Base-by-base conservation (phyloP, 2,888 invertebrate genomes). In the Mesorhabditis belari region DNA sequence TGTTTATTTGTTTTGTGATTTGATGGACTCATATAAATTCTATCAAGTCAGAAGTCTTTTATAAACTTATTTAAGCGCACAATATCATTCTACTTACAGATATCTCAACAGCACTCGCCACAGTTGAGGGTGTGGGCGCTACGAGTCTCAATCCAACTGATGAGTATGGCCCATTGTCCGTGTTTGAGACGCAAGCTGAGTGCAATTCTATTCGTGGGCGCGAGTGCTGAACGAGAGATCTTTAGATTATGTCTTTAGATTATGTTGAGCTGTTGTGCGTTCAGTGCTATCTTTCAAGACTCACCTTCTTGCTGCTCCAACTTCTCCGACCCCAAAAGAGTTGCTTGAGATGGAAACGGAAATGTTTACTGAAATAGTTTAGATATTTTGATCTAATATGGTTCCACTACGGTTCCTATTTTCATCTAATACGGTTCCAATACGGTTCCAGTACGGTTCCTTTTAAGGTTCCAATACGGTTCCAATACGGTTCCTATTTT, bases 331-430 rank as follows among this genome's bases (percentile, higher is more conserved):
- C 12, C 44, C 44, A 35, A 9, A 35, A 17, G 44, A 35, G 44
- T 17, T 69, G 49, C 49, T 61, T 54, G 66, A 69, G 69, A 24
- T 71, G 68, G 26, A 55, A 53, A 9, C 71, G 68, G 62, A 69
- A 71, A 26, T 69, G 71, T 26, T 69, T 67, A 56, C 69, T 68
- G 57, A 53, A 58, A 55, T 17, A 24, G 28, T n/a, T 29, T n/a
- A 49, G 44, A 0, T 19, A n/a, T n/a, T n/a, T n/a, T n/a, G n/a
- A n/a, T n/a, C n/a, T n/a, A n/a, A n/a, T n/a, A n/a, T n/a, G n/a
- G n/a, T n/a, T n/a, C n/a, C n/a, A n/a, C n/a, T n/a, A n/a, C n/a
- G n/a, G n/a, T n/a, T n/a, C n/a, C n/a, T n/a, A n/a, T n/a, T n/a
- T n/a, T n/a, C n/a, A n/a, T n/a, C n/a, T n/a, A n/a, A n/a, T n/a